Evolutionary conservation across 2,888 invertebrate genomes (phyloP).

Genomic region (Sphecodes monilicornis): DNA sequence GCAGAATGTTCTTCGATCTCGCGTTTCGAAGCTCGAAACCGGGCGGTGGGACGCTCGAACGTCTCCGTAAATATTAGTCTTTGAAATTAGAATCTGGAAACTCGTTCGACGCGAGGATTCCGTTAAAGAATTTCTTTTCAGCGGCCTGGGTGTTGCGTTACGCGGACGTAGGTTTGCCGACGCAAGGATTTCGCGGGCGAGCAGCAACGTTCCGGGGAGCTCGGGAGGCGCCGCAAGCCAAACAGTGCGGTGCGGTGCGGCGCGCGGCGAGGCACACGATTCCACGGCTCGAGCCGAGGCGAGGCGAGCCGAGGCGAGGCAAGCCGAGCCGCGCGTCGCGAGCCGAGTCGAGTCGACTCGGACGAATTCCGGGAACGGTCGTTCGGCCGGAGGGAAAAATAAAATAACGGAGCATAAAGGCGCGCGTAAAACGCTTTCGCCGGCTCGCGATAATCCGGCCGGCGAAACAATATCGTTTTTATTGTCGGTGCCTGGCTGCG

Average conservation of each 20-base stretch:
- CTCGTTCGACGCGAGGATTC: neutral
- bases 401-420: slow-evolving; percentile 56
- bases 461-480: slow-evolving; percentile 62
- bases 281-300: neutral
- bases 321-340: too few relatives aligned
- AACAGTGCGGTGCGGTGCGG: neutral
- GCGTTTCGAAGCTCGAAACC: neutral
- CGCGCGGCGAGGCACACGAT: slow-evolving; percentile 8
- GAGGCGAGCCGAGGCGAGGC: neutral
- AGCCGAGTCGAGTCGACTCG: neutral
- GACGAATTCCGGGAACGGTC: slow-evolving; percentile 52
- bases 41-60: neutral
- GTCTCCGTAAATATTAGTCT: slow-evolving; percentile 15
- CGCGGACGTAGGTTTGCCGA: slow-evolving; percentile 6
- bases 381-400: slow-evolving; percentile 35
- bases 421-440: slow-evolving; percentile 59
- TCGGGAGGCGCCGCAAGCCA: slow-evolving; percentile 8
- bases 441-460: slow-evolving; percentile 54
- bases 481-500: slow-evolving; percentile 50
- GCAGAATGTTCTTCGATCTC: neutral
- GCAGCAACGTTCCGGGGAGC: slow-evolving; percentile 13
- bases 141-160: neutral
- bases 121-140: slow-evolving; percentile 8
- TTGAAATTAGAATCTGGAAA: slow-evolving; percentile 6
- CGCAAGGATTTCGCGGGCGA: neutral